Evolutionary conservation across 2,888 invertebrate species (phyloP), one percentile per base, ranked within the genome.

Genomic region (Brenthis daphne): DNA sequence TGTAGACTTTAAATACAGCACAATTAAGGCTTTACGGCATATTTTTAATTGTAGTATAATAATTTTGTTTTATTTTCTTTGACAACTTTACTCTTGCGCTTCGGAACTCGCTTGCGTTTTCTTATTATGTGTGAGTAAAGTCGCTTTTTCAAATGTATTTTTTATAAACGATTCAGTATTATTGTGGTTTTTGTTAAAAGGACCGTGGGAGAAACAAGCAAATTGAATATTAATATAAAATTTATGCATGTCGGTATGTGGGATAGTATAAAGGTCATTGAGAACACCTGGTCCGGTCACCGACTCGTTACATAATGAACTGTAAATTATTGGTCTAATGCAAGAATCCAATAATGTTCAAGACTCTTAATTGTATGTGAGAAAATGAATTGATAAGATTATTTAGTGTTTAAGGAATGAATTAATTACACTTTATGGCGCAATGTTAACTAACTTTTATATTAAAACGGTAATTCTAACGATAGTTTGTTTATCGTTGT

Each of bases 211-310:
- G 87, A 88, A 85, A 83, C 74, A 79, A 75, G 73, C 79, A 88
- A 88, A 90, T 90, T 89, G 88, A 90, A 89, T 90, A 90, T 90
- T 86, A 86, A 89, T 87, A 80, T 79, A 82, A 80, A 78, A 77
- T 74, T 76, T 79, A 76, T 77, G 82, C 82, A 81, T 82, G 78
- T 79, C 82, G 85, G 85, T 82, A 85, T 84, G 80, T 77, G 69
- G 75, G 77, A 76, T 66, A 75, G 75, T 48, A 63, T 57, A 87
- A 87, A 89, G 88, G 87, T 87, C 84, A 74, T 60, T 68, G 53
- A 50, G 77, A 70, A 82, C 90, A 90, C 89, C 90, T 90, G 90
- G 87, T 76, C 75, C 74, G 73, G 73, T 76, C 74, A 73, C 61
- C 69, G 72, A 70, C 74, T 64, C 60, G 66, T 69, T 69, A 70